Conservation (phyloP, 2,797 vertebrate genomes). For the Streptopelia turtur region DNA sequence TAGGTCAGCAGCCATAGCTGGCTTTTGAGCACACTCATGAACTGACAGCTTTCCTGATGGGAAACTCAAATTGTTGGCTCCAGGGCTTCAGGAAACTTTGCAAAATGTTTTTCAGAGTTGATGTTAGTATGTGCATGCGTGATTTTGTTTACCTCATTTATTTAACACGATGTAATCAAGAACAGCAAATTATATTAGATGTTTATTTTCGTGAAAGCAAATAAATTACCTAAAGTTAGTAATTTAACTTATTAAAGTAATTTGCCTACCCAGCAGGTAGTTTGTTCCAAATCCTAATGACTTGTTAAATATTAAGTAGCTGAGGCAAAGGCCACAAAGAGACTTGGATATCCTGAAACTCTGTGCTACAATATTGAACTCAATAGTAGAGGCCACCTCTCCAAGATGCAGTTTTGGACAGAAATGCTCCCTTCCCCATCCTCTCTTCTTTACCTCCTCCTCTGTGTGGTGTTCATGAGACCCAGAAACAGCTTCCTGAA, state of each 20-base stretch:
- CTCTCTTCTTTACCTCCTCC: neutral
- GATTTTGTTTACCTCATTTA: slow-evolving; percentile 58
- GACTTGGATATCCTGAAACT: neutral
- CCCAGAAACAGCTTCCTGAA: neutral
- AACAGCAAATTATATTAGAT: slow-evolving; percentile 44
- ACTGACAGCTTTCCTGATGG: neutral
- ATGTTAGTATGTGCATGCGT: neutral
- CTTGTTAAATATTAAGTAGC: slow-evolving; percentile 46
- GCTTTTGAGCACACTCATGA: neutral
- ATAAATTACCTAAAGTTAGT: slow-evolving; percentile 49
- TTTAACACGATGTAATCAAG: slow-evolving; percentile 15
- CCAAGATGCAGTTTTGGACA: neutral
- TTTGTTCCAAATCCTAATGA: slow-evolving; percentile 14
- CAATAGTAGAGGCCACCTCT: neutral
- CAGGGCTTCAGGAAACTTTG: slow-evolving; percentile 2
- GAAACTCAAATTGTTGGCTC: neutral
- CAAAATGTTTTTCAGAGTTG: slow-evolving; percentile 9
- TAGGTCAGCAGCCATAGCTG: slow-evolving; percentile 47
- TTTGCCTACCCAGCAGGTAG: slow-evolving; percentile 58
- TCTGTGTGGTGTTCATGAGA: neutral
- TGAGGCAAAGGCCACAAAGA: neutral
- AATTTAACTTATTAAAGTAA: slow-evolving; percentile 61
- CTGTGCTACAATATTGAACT: rapidly evolving
- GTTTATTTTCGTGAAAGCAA: slow-evolving; percentile 51
- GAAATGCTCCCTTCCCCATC: neutral